These are phyloP conservation scores for Zosterops japonicus DNA, from an alignment of 2,113 vertebrate species.

Conservation along the genomic window DNA sequence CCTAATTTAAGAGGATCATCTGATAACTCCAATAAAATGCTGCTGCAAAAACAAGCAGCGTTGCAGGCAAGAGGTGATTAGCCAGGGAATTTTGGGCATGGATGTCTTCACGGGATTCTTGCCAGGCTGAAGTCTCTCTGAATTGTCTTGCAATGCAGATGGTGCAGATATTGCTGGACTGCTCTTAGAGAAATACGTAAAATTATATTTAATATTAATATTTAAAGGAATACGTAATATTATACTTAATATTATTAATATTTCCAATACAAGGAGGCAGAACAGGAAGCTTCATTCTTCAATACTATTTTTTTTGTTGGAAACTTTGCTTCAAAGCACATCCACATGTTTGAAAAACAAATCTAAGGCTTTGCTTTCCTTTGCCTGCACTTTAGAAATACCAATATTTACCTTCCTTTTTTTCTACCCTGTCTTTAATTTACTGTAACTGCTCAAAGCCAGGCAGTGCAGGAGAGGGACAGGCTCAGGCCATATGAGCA, in stretches of 20 bases:
- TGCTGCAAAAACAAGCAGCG: neutral
- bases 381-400: slow-evolving; percentile 1
- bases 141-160: neutral
- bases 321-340: neutral
- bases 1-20: neutral
- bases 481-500: neutral
- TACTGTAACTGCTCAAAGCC: neutral
- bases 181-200: neutral
- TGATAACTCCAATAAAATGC: neutral
- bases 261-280: rapidly evolving
- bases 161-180: neutral
- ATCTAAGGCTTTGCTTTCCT: neutral
- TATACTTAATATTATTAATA: no score
- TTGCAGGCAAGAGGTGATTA: neutral
- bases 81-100: neutral
- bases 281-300: neutral
- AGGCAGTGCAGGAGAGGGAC: neutral
- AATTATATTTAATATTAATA: no score
- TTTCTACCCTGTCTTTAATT: neutral
- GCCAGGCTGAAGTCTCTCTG: neutral
- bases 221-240: neutral
- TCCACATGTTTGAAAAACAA: neutral
- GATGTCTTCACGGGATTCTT: neutral
- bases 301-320: neutral
- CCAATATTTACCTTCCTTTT: slow-evolving; percentile 26